phyloP scores from a whole-genome alignment of 2,888 invertebrate genomes.

The Rhagonycha lutea region DNA sequence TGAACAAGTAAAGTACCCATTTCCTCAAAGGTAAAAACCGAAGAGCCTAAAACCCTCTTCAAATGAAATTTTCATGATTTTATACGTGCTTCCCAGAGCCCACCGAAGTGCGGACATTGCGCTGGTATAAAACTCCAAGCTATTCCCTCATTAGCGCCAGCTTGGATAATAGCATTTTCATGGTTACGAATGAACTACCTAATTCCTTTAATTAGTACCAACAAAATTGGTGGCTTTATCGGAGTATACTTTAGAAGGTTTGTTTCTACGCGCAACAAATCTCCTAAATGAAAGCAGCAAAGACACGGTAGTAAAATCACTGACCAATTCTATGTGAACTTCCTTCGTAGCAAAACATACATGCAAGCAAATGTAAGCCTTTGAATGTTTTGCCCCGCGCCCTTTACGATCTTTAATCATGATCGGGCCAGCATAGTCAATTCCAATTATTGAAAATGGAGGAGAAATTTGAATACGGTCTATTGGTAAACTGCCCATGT shows the following conservation, averaged over 20 bases:
- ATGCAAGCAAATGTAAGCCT: neutral
- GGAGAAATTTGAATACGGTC: too few relatives aligned
- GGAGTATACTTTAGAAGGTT: conserved; percentile 36
- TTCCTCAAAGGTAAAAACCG: neutral
- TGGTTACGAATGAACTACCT: neutral
- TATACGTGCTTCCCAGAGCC: too few relatives aligned
- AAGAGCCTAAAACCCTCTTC: neutral
- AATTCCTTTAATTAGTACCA: neutral
- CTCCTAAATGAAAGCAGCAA: conserved; percentile 38
- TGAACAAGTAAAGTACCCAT: neutral
- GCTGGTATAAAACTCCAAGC: neutral
- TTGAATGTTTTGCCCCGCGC: neutral
- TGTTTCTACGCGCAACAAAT: conserved; percentile 40
- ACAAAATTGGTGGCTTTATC: conserved; percentile 46
- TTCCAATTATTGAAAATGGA: neutral
- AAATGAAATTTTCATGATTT: neutral
- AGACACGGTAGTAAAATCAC: neutral
- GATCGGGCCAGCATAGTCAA: neutral
- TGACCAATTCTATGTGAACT: conserved; percentile 1
- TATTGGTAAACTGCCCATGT: too few relatives aligned
- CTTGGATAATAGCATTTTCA: neutral
- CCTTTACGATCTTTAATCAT: neutral
- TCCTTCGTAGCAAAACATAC: conserved; percentile 2
- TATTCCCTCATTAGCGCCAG: neutral
- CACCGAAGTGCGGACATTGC: neutral